These are phyloP conservation scores for Habropoda laboriosa DNA, from an alignment of 1,140 invertebrate species.

Conservation along the genomic window DNA sequence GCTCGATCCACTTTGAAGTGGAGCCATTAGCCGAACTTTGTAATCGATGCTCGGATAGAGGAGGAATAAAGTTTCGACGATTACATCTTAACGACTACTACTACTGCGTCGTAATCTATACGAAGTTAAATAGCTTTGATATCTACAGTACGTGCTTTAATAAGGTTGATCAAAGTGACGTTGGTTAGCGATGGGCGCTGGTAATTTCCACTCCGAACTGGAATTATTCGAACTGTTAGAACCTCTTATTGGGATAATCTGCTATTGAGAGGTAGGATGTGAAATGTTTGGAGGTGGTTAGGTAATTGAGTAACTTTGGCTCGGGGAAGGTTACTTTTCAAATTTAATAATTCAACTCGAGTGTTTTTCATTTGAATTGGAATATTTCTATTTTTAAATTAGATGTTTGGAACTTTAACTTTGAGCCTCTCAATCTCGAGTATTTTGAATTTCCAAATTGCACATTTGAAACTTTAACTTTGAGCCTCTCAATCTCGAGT, in stretches of 20 bases:
- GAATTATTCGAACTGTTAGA: not conserved
- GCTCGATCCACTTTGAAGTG: not conserved
- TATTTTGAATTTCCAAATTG: too few relatives aligned
- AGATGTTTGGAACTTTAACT: too few relatives aligned
- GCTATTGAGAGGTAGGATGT: not conserved
- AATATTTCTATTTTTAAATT: too few relatives aligned
- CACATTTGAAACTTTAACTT: too few relatives aligned
- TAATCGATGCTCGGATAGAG: not conserved
- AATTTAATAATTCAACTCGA: too few relatives aligned
- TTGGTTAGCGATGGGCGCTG: not conserved
- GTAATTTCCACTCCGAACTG: slow-evolving; percentile 11
- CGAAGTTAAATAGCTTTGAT: not conserved
- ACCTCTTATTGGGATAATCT: not conserved
- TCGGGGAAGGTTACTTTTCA: too few relatives aligned
- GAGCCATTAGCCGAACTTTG: not conserved
- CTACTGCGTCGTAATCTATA: slow-evolving; percentile 3
- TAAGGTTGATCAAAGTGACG: not conserved
- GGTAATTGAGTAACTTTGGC: too few relatives aligned
- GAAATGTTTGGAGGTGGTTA: not conserved
- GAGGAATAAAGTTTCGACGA: not conserved
- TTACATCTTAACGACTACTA: not conserved
- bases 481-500: too few relatives aligned
- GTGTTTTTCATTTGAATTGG: too few relatives aligned
- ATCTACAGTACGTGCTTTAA: not conserved
- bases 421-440: too few relatives aligned